A percentile compares a stretch with the other conserved stretches of the same genome.
These are phyloP conservation scores for Drosophila greeni DNA, from an alignment of 2,888 invertebrate genomes.

Conservation along the genomic window DNA sequence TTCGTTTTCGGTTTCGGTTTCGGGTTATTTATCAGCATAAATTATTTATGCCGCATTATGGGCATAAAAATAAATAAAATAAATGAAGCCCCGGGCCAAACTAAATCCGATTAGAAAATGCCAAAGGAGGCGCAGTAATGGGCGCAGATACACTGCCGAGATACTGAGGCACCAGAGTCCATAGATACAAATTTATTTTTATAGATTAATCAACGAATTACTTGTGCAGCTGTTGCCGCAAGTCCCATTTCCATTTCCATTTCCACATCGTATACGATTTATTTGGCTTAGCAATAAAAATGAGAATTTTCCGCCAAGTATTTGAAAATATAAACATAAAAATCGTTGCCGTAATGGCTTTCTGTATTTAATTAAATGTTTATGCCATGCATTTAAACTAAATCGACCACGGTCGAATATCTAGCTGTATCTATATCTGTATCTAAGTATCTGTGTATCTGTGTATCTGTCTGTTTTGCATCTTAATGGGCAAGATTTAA, in stretches of 20 bases:
- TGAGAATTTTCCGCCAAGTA: conserved; percentile 52
- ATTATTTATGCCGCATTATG: conserved; percentile 77
- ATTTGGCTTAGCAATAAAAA: conserved; percentile 65
- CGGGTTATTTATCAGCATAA: conserved; percentile 73
- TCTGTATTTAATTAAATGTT: conserved; percentile 61
- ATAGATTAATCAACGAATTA: conserved; percentile 71
- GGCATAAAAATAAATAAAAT: conserved; percentile 75
- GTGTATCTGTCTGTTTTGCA: conserved; percentile 26
- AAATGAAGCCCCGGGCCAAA: conserved; percentile 66
- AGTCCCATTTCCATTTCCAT: conserved; percentile 32
- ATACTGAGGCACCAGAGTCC: conserved; percentile 10
- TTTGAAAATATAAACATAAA: conserved; percentile 59
- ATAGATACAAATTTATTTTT: conserved; percentile 69
- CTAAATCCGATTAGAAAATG: conserved; percentile 73
- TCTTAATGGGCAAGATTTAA: conserved; percentile 41
- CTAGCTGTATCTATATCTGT: conserved; percentile 8
- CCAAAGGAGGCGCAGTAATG: conserved; percentile 41
- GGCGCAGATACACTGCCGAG: background rate
- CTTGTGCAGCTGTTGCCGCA: conserved; percentile 48
- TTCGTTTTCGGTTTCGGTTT: conserved; percentile 30
- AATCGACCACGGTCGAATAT: conserved; percentile 26
- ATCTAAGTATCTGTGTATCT: background rate
- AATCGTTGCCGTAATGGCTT: conserved; percentile 38
- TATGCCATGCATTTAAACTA: conserved; percentile 58
- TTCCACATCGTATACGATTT: conserved; percentile 51